Evolutionary conservation across 1,140 invertebrate genomes (phyloP), one percentile per base, ranked within the genome.

Genomic region (Listronotus oregonensis): DNA sequence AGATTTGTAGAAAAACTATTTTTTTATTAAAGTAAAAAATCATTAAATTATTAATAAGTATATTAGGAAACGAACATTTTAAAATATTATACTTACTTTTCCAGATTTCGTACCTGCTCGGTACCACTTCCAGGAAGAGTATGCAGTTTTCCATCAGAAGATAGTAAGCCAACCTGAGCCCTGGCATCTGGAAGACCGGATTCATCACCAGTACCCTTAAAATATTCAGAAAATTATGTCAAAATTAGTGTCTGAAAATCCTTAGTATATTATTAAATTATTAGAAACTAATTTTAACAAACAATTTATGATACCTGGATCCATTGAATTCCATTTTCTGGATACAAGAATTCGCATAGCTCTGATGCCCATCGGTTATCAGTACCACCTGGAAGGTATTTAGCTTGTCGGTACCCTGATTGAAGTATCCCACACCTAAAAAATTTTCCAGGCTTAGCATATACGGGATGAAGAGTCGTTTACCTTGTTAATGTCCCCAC

Each of bases 131-230:
- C 90, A 60, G 88, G 88, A 0, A 98, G 79, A 6, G 84, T 83
- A 71, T 86, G 87, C 21, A 87, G 80, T 68, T 87, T 84, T 42
- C 90, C 89, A 76, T 95, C 91, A 42, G 87, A 87, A 14, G 90
- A 86, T 63, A 96, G 5, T 69, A 98, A 91, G n/a, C 93, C 95
- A 55, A 89, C 94, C 80, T 97, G 95, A 12, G 93, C 95, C 66
- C 91, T 89, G 0, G 94, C 92, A 76, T 97, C 94, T 2, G 89
- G 90, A 5, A 90, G 69, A 18, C 88, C 88, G 4, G 82, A 78
- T 64, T 86, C 85, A 67, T 82, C 80, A 37, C 85, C 84, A 5
- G 84, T 82, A 44, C 89, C 90, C 64, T 64, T n/a, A 31, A 59
- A 14, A 46, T 46, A 27, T 27, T 27, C 5, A 27, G 21, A 27